Base-by-base conservation (phyloP, 2,113 vertebrate genomes). In the Alethe diademata region DNA sequence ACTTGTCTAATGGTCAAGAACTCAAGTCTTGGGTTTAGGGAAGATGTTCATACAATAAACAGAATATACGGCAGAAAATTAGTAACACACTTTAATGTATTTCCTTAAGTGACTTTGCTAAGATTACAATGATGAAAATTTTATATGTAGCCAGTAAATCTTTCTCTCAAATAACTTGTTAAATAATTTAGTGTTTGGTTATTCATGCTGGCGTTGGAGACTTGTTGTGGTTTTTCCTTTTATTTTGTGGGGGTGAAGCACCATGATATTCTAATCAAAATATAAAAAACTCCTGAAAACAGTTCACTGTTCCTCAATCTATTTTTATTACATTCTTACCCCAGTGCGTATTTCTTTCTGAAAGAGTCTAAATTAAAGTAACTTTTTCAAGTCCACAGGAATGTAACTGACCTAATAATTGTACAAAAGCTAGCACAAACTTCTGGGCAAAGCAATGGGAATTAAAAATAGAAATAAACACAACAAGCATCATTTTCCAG, bases 181-280 rank as follows among this genome's bases (percentile, higher is more conserved):
- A n/a, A 54, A 38, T 62, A 54, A 2, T 67, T 82, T 28, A 25
- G 3, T 57, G 14, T 31, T 80, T 73, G 7, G 4, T 60, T 67
- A 11, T n/a, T 70, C 19, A 14, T 62, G 33, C 12, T 66, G 12
- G 1, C 6, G 24, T 58, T 82, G 9, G 5, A 42, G 14, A 14
- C 11, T 15, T 69, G 16, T 10, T 40, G 35, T 53, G 15, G 2
- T 11, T 29, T 73, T 3, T 8, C 9, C 24, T 51, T 29, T 58
- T 71, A 40, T 33, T 64, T 54, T 29, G 31, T 24, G 10, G 3
- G 2, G 3, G 3, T 1, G 4, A 13, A 15, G 1, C 14, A 40
- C 6, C 33, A 47, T 5, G 23, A 31, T 60, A 62, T 71, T 78
- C 64, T 66, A 14, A 86, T 6, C 4, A 76, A 78, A 70, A 72